Conservation (phyloP, 2,888 invertebrate genomes). For the Schrankia costaestrigalis region DNA sequence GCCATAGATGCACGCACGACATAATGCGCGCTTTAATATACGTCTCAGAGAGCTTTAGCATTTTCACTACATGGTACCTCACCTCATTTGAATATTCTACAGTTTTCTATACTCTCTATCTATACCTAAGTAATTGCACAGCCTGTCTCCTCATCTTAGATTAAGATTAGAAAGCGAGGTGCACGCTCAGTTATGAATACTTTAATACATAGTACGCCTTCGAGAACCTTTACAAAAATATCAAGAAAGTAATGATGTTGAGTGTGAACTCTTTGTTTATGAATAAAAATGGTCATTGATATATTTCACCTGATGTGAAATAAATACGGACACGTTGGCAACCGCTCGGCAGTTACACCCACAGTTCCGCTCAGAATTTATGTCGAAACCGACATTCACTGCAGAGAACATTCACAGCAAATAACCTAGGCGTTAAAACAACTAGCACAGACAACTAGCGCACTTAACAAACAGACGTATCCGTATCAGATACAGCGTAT, state of each 20-base stretch:
- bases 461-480: constrained; percentile 80
- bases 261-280: constrained; percentile 46
- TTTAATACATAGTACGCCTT: constrained; percentile 25
- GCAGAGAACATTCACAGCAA: constrained; percentile 72
- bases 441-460: constrained; percentile 74
- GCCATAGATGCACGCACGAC: constrained; percentile 28
- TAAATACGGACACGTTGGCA: constrained; percentile 67
- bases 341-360: constrained; percentile 74
- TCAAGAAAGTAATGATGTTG: too few species aligned
- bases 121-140: constrained; percentile 16
- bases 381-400: constrained; percentile 75
- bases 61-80: constrained; percentile 17
- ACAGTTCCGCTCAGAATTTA: constrained; percentile 76
- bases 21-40: constrained; percentile 22
- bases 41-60: constrained; percentile 15
- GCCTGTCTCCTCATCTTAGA: constrained; percentile 23
- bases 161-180: constrained; percentile 22
- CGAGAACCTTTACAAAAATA: too few species aligned
- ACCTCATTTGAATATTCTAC: constrained; percentile 26
- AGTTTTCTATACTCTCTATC: constrained; percentile 15
- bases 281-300: constrained; percentile 52
- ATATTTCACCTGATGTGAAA: constrained; percentile 63
- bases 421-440: constrained; percentile 79
- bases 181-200: constrained; percentile 19
- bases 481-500: constrained; percentile 78